A percentile compares a stretch with the other conserved stretches of the same genome.
phyloP scores from a whole-genome alignment of 2,113 vertebrate species.

The Siniperca chuatsi region DNA sequence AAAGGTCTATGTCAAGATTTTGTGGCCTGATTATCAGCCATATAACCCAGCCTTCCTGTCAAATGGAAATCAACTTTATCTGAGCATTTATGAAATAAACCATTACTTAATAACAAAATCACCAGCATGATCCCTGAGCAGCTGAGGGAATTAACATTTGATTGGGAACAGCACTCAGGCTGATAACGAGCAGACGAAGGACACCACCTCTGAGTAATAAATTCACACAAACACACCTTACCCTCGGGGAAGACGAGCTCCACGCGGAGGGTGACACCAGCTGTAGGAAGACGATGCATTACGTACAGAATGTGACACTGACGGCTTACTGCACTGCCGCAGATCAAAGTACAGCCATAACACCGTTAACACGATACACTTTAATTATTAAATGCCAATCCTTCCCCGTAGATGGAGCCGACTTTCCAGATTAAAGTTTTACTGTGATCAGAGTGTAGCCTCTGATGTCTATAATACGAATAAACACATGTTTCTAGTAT shows the following conservation, averaged over 20 bases:
- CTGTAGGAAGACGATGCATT: slow-evolving; percentile 3
- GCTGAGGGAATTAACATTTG: not conserved
- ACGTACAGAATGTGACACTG: not conserved
- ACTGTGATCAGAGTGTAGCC: not conserved
- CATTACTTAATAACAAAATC: too few species aligned
- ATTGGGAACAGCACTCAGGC: not conserved
- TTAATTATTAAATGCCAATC: not conserved
- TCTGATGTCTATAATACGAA: not conserved
- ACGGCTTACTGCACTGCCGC: not conserved
- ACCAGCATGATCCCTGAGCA: not conserved
- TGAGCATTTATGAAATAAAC: too few species aligned
- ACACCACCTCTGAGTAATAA: not conserved
- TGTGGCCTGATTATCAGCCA: not conserved
- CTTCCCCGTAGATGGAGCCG: not conserved
- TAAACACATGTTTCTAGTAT: not conserved
- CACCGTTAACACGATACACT: not conserved
- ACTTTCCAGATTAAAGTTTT: not conserved
- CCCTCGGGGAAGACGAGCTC: not conserved
- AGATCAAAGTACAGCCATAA: not conserved
- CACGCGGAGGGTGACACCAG: not conserved
- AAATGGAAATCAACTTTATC: too few species aligned
- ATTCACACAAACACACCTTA: slow-evolving; percentile 21
- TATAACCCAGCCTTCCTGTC: not conserved
- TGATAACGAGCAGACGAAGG: not conserved
- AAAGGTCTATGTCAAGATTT: too few species aligned